Evolutionary conservation across 2,113 vertebrate genomes (phyloP).

Genomic region (Ancistrus triradiatus): DNA sequence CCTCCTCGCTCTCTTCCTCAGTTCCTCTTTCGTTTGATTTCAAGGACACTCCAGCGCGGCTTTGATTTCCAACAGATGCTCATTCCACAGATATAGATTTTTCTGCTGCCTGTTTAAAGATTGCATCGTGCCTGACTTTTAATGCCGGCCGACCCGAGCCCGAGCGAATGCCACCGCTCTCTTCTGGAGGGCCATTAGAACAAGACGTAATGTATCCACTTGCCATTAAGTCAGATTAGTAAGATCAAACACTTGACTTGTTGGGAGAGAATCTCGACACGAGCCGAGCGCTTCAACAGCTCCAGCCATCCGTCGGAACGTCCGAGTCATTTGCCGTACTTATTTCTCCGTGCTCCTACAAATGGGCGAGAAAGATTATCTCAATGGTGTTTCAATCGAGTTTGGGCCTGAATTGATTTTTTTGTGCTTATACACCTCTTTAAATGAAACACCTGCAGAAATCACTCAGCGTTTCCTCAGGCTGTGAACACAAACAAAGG

Average conservation of each 20-base stretch:
- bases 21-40: constrained; percentile 8
- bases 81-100: constrained; percentile 35
- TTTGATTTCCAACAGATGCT: constrained; percentile 43
- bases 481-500: constrained; percentile 17
- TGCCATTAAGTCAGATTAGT: constrained; percentile 36
- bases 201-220: constrained; percentile 31
- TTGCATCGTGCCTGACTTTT: constrained; percentile 6
- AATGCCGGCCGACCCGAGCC: constrained; percentile 12
- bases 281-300: not conserved
- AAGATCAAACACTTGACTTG: constrained; percentile 33
- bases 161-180: not conserved
- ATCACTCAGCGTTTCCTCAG: constrained; percentile 13
- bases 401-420: not conserved
- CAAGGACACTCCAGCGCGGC: constrained; percentile 20
- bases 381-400: constrained; percentile 29
- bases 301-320: not conserved
- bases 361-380: constrained; percentile 23
- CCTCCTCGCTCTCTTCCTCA: constrained; percentile 10
- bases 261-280: constrained; percentile 8
- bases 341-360: not conserved
- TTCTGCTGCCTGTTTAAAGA: constrained; percentile 29
- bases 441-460: constrained; percentile 25
- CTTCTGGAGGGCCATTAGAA: constrained; percentile 32
- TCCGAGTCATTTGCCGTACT: constrained; percentile 1
- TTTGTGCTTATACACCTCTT: constrained; percentile 1